Conservation (phyloP, 2,113 vertebrate species). For the Nyctereutes procyonoides region DNA sequence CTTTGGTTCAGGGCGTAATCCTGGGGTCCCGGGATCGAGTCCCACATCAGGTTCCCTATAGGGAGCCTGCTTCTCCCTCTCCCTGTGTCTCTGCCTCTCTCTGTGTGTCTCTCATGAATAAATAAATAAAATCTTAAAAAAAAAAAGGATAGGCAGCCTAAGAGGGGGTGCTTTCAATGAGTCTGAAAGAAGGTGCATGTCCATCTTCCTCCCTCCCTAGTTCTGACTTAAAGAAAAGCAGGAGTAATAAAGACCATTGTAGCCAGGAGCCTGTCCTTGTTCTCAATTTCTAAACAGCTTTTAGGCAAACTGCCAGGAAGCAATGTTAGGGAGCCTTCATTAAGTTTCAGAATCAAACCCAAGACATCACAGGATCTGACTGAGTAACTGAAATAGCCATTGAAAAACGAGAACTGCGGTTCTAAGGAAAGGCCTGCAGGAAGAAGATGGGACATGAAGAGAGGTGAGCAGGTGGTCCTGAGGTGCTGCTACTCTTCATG, state of each 20-base stretch:
- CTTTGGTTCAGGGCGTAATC: no score
- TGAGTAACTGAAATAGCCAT: background rate
- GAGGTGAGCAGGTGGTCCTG: background rate
- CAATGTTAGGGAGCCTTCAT: background rate
- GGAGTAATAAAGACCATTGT: background rate
- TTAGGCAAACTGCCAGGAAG: background rate
- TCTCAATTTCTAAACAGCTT: background rate
- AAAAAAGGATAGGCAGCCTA: background rate
- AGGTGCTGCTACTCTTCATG: background rate
- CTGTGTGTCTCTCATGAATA: no score
- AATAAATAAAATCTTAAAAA: no score
- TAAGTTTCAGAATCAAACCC: background rate
- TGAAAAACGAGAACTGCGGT: background rate
- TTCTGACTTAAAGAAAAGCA: background rate
- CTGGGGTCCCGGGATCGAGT: no score
- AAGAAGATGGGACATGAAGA: background rate
- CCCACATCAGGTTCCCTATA: no score
- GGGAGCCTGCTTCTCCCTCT: no score
- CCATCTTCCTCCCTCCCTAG: background rate
- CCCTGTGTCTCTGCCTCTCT: no score
- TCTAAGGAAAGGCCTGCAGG: background rate
- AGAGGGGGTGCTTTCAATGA: background rate
- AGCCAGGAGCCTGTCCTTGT: background rate
- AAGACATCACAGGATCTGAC: background rate
- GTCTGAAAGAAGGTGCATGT: background rate